A percentile compares a stretch with the other conserved stretches of the same genome.
These are phyloP conservation scores for Tyrannus savana DNA, from an alignment of 2,113 vertebrate species.

Conservation along the genomic window DNA sequence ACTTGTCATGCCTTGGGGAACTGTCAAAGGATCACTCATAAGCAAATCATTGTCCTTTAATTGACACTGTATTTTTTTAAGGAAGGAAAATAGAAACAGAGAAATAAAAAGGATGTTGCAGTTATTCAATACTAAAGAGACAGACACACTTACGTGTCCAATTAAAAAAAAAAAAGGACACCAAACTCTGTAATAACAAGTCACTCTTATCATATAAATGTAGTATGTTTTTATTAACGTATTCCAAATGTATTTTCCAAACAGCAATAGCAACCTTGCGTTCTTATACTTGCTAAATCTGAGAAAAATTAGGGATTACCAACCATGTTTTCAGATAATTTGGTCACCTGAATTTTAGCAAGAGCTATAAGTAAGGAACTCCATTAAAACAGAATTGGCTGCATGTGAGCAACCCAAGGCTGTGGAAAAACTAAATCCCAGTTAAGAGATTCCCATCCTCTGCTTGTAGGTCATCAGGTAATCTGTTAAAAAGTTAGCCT, in stretches of 20 bases:
- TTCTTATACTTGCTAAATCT: not conserved
- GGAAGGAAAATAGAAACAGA: not conserved
- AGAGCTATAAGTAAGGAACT: not conserved
- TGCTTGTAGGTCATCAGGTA: not conserved
- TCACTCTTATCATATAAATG: not conserved
- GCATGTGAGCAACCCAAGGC: not conserved
- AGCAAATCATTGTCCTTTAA: not conserved
- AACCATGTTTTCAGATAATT: not conserved
- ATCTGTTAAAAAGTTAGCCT: not conserved
- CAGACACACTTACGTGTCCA: not conserved
- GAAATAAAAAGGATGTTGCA: not conserved
- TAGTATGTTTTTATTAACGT: not conserved
- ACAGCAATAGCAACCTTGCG: not conserved
- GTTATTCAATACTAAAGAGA: not conserved
- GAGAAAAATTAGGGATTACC: not conserved
- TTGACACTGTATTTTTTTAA: not conserved
- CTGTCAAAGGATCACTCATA: not conserved
- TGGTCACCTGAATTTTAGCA: not conserved
- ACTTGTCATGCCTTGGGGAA: not conserved
- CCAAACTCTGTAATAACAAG: not conserved
- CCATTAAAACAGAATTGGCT: not conserved
- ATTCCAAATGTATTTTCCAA: not conserved
- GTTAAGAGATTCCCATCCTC: not conserved
- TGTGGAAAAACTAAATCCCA: not conserved
- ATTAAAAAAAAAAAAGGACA: not conserved